phyloP scores from a whole-genome alignment of 2,888 invertebrate genomes.

The Vandiemenella viatica region DNA sequence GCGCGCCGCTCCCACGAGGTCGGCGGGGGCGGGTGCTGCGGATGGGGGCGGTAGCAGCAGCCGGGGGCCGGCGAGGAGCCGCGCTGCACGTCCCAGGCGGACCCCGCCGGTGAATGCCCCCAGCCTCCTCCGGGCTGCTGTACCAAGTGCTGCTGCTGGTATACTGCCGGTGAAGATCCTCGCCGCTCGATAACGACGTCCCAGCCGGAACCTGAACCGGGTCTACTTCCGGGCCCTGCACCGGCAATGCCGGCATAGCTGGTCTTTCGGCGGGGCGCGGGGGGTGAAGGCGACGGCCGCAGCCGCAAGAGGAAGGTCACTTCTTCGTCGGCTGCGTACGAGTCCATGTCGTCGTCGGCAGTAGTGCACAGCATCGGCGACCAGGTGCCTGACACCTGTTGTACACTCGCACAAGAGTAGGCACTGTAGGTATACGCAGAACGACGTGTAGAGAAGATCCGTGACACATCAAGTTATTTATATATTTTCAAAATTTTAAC shows the following conservation, averaged over 20 bases:
- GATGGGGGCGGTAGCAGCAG: neutral
- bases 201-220: slow-evolving; percentile 11
- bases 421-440: too few species aligned
- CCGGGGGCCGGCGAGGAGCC: neutral
- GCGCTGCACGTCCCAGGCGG: neutral
- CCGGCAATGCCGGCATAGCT: slow-evolving; percentile 15
- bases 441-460: too few species aligned
- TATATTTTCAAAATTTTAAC: too few species aligned
- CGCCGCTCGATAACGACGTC: slow-evolving; percentile 12
- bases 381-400: neutral
- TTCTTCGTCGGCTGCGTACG: slow-evolving; percentile 23
- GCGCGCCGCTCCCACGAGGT: neutral
- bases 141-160: too few species aligned
- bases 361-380: neutral
- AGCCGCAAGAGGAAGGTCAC: slow-evolving; percentile 28
- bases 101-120: neutral
- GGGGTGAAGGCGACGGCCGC: slow-evolving; percentile 27
- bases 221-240: neutral
- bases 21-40: neutral
- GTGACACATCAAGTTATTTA: neutral
- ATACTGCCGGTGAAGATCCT: neutral
- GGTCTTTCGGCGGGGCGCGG: slow-evolving; percentile 21
- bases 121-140: neutral
- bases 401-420: too few species aligned
- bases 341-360: neutral